Percentiles rank a stretch among this genome's conserved stretches.
Evolutionary conservation across 2,888 invertebrate species (phyloP).

Genomic region (Drosophila multiciliata): DNA sequence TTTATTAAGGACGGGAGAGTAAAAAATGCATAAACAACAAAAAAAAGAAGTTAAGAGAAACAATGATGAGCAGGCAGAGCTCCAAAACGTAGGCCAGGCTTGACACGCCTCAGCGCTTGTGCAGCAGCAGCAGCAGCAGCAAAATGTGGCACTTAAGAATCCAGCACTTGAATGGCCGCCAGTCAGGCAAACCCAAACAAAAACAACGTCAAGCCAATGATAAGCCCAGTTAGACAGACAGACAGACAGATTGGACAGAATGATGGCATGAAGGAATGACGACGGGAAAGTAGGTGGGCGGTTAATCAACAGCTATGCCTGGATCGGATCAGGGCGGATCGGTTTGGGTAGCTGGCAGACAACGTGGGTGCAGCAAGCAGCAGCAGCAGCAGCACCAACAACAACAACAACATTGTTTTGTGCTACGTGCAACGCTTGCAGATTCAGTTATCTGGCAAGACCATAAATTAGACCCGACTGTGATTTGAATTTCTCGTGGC

Average conservation of each 20-base stretch:
- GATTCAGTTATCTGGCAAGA: slow-evolving; percentile 39
- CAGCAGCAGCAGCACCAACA: background rate
- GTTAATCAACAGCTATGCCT: slow-evolving; percentile 51
- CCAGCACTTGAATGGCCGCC: slow-evolving; percentile 56
- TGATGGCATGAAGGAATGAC: slow-evolving; percentile 9
- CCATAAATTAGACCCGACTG: slow-evolving; percentile 54
- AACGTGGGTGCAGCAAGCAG: slow-evolving; percentile 56
- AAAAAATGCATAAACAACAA: slow-evolving; percentile 2
- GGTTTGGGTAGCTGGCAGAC: slow-evolving; percentile 20
- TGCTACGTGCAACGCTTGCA: slow-evolving; percentile 59
- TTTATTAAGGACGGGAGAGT: slow-evolving; percentile 42
- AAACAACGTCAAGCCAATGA: slow-evolving; percentile 39
- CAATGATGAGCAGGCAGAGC: slow-evolving; percentile 50
- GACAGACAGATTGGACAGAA: slow-evolving; percentile 32
- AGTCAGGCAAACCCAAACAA: slow-evolving; percentile 53
- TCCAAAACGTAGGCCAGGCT: slow-evolving; percentile 34
- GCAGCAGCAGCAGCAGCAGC: slow-evolving; percentile 23
- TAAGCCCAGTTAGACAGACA: slow-evolving; percentile 57
- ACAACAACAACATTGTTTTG: background rate
- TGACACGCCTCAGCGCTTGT: slow-evolving; percentile 68
- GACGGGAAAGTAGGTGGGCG: slow-evolving; percentile 68
- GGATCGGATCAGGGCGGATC: slow-evolving; percentile 9
- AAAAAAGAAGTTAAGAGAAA: slow-evolving; percentile 30
- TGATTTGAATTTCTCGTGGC: slow-evolving; percentile 63
- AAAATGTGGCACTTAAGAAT: slow-evolving; percentile 60